Evolutionary conservation across 1,140 invertebrate species (phyloP).

Genomic region (Sarcophaga peregrina): DNA sequence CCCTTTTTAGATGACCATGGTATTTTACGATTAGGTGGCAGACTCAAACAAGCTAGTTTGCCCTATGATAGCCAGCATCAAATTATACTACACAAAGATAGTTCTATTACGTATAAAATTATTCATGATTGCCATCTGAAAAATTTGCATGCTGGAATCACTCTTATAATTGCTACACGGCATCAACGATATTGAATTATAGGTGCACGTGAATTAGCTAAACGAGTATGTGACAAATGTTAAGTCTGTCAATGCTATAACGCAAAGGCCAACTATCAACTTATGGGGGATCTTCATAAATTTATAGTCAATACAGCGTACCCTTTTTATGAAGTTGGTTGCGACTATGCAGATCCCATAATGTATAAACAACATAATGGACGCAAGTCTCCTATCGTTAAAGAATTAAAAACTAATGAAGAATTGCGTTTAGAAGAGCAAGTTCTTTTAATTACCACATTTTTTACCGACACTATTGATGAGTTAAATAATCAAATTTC

Average conservation of each 20-base stretch:
- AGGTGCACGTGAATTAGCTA: neutral
- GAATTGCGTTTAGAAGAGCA: no score
- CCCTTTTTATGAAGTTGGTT: neutral
- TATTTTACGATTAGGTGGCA: constrained; percentile 51
- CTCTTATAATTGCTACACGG: neutral
- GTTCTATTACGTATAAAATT: no score
- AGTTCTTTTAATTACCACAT: no score
- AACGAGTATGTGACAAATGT: neutral
- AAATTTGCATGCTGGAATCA: no score
- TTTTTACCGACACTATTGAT: neutral
- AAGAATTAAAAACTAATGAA: no score
- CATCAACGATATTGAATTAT: neutral
- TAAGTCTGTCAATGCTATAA: neutral
- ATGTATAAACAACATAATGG: neutral
- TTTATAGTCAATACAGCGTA: neutral
- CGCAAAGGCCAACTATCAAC: no score
- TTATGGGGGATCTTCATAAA: neutral
- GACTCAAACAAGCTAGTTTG: neutral
- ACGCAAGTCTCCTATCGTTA: neutral
- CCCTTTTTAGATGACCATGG: constrained; percentile 49
- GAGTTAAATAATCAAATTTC: neutral
- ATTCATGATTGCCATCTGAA: no score
- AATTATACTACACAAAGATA: neutral
- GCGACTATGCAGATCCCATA: constrained; percentile 16
- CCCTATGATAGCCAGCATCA: constrained; percentile 21